Base-by-base conservation (phyloP, 2,888 invertebrate genomes). In the Rutpela maculata region DNA sequence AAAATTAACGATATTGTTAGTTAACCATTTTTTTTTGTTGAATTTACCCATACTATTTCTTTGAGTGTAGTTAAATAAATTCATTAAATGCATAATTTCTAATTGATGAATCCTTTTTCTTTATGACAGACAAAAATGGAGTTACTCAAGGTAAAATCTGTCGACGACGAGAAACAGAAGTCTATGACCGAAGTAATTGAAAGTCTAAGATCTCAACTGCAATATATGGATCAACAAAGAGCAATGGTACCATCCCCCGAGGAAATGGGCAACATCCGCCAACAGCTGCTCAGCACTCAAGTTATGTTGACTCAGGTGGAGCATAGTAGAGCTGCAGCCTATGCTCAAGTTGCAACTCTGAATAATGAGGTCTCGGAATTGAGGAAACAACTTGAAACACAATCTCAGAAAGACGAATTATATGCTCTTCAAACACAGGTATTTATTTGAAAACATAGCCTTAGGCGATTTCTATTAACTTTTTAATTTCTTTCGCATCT, bases 261-360 rank as follows among this genome's bases (percentile, higher is more conserved):
- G 0, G 91, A 90, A 78, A 81, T 91, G 78, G 80, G 11, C 89
- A 91, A 50, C 12, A 59, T 83, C n/a, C 79, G 83, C 18, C 83
- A 85, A 56, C 88, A 88, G 72, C 85, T 92, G 12, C 91, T 91
- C 80, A 88, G 84, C 0, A 89, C 92, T 0, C 92, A 92, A 80
- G 88, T 91, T 26, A 91, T 89, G 76, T 89, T 92, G 73, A 87
- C 92, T 22, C 91, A 91, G 15, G 79, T 91, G 22, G 91, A 92
- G 72, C 89, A 87, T 82, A 85, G 74, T n/a, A 83, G 80, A 63
- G 75, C 74, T 0, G 79, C 77, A 87, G 18, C 91, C 88, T 89
- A 91, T 90, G 65, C 66, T 26, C 75, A 79, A 26, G 38, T 81
- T 5, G 72, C 57, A 11, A 50, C 17, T 22, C 35, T 76, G 63